Conservation (phyloP, 1,140 invertebrate species). For the Tetramorium simillimum region DNA sequence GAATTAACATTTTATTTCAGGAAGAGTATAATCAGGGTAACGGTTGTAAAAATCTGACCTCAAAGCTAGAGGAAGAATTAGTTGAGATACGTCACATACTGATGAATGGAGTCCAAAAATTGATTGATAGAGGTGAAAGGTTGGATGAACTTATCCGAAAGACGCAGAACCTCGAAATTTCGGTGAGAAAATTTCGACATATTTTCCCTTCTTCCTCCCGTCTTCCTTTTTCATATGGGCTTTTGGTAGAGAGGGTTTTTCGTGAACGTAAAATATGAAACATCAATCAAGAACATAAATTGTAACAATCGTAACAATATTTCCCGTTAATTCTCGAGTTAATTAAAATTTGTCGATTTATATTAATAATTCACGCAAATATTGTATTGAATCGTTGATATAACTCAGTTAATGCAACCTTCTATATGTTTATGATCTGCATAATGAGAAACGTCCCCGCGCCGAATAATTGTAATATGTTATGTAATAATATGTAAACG, state of each 20-base stretch:
- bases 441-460: background rate
- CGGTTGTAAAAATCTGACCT: conserved; percentile 14
- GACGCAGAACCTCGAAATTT: conserved; percentile 76
- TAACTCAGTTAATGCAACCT: background rate
- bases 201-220: background rate
- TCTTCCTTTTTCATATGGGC: background rate
- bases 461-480: background rate
- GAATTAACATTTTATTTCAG: conserved; percentile 56
- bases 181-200: conserved; percentile 63
- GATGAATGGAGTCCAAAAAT: conserved; percentile 75
- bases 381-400: background rate
- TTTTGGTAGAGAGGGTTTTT: background rate
- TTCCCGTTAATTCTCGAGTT: conserved; percentile 23
- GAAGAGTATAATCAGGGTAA: conserved; percentile 68
- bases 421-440: background rate
- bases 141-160: conserved; percentile 78
- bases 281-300: background rate
- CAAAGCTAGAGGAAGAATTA: conserved; percentile 71
- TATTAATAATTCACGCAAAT: background rate
- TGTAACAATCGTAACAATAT: background rate
- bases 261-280: background rate
- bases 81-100: conserved; percentile 70
- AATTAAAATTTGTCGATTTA: background rate
- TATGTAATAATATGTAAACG: no score
- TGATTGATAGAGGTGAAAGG: conserved; percentile 78